Percentiles rank a stretch among this genome's conserved stretches.
These are phyloP conservation scores for Athripsodes cinereus DNA, from an alignment of 2,888 invertebrate genomes.

Conservation along the genomic window DNA sequence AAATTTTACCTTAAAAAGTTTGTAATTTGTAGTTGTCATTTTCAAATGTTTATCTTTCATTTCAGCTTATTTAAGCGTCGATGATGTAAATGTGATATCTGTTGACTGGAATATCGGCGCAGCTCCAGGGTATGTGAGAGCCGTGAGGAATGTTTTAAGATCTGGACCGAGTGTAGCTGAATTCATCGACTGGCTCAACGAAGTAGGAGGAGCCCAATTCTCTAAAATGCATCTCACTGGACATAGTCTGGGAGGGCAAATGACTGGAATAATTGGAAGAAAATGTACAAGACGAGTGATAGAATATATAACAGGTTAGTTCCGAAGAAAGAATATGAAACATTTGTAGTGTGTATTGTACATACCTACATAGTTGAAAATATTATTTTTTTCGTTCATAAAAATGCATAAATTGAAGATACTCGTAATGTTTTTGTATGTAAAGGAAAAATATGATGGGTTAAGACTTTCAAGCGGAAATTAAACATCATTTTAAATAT, in stretches of 20 bases:
- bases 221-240: constrained; percentile 49
- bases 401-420: too few relatives aligned
- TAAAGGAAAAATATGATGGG: too few relatives aligned
- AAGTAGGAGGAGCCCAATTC: constrained; percentile 45
- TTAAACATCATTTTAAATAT: too few relatives aligned
- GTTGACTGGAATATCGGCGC: constrained; percentile 13
- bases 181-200: constrained; percentile 26
- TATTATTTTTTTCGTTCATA: too few relatives aligned
- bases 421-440: too few relatives aligned
- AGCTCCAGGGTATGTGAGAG: background rate
- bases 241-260: constrained; percentile 54
- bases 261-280: constrained; percentile 48
- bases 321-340: too few relatives aligned
- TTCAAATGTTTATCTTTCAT: background rate
- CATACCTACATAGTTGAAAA: too few relatives aligned
- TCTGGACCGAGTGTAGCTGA: constrained; percentile 1
- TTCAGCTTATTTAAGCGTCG: constrained; percentile 8
- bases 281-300: background rate
- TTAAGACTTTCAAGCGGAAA: too few relatives aligned
- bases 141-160: background rate
- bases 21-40: too few relatives aligned
- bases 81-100: constrained; percentile 10
- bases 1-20: too few relatives aligned
- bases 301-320: constrained; percentile 10
- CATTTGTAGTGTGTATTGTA: too few relatives aligned